Evolutionary conservation across 2,888 invertebrate species (phyloP), one percentile per base, ranked within the genome.

Genomic region (Dorcus hopei): DNA sequence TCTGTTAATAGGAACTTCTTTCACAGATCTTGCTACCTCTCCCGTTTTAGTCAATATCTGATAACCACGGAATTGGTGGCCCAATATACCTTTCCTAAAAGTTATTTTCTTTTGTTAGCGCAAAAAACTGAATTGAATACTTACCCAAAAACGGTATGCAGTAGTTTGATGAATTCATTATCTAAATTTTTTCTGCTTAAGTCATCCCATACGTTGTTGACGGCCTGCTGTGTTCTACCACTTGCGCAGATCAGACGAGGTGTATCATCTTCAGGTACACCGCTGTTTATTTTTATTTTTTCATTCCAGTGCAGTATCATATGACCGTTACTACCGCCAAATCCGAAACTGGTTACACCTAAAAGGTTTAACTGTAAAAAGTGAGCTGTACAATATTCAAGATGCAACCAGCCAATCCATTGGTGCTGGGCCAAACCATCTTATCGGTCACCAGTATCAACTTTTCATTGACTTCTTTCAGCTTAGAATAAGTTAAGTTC

Each of bases 251-350:
- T 84, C 49, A 95, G 77, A 51, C 92, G 83, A 0, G 90, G 90
- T 0, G 89, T 72, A 65, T 85, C 81, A 67, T 90, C 90, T 0
- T 73, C 69, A 0, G 89, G 87, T 9, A 83, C 70, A 9, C 84
- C 88, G 2, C 81, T 78, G 72, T 88, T 88, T 0, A 82, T 77
- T 79, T 87, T 89, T 38, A 70, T 82, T 59, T 83, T 84, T 0
- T 79, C 72, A 54, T 84, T 77, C 48, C 87, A 85, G 72, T 83
- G 83, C 6, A 91, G 72, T 43, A 91, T 72, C 16, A 85, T 80
- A 68, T 91, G 90, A 40, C 87, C 89, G 71, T 93, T 93, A 6
- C 89, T 88, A 0, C 95, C 96, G 38, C 95, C 95, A 73, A 95
- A 96, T 0, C 95, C 95, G 74, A 95, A 96, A 4, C 92, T 93